phyloP scores from a whole-genome alignment of 2,113 vertebrate species.

The Callorhinus ursinus region DNA sequence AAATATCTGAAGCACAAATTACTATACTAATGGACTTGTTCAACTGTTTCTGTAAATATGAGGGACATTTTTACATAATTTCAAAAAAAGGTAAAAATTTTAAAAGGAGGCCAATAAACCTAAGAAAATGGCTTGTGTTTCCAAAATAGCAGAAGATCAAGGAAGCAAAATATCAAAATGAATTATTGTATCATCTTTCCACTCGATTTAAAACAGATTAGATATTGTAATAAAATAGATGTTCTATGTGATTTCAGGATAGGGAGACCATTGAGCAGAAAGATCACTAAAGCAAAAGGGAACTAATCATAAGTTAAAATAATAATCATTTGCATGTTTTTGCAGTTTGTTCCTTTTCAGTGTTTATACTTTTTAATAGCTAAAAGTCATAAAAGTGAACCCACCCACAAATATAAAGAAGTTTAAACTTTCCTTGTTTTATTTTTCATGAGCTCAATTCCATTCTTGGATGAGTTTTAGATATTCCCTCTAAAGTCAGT shows the following conservation, averaged over 20 bases:
- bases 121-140: background rate
- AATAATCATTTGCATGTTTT: background rate
- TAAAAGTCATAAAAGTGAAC: constrained; percentile 33
- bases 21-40: background rate
- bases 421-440: background rate
- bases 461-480: constrained; percentile 58
- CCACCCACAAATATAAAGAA: background rate
- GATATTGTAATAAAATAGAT: background rate
- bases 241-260: background rate
- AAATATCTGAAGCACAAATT: background rate
- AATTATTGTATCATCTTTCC: background rate
- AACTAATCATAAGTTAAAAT: background rate
- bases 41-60: background rate
- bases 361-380: background rate
- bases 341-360: background rate
- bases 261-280: background rate
- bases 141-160: background rate
- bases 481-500: constrained; percentile 45
- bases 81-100: background rate
- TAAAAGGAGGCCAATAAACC: background rate
- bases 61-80: background rate
- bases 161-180: background rate
- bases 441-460: constrained; percentile 49
- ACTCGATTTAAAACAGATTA: background rate
- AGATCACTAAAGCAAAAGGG: background rate